Conservation (phyloP, 1,140 invertebrate species). For the Drosophila ironensis region DNA sequence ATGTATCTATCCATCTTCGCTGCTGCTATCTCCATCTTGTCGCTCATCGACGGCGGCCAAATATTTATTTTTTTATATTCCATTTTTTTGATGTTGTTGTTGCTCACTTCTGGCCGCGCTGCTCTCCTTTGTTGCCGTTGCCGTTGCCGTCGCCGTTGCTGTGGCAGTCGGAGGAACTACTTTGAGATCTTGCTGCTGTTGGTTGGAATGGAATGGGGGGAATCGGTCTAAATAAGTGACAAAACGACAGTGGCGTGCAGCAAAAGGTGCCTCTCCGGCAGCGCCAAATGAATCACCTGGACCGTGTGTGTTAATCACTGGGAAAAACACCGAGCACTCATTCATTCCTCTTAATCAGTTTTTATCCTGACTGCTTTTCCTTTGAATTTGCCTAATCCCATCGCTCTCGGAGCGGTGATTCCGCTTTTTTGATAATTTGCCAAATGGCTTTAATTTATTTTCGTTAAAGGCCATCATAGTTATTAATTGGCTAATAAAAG, state of each 20-base stretch:
- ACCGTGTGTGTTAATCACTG: background rate
- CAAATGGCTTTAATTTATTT: slow-evolving; percentile 31
- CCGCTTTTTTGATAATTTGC: slow-evolving; percentile 22
- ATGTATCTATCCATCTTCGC: slow-evolving; percentile 52
- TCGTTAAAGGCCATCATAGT: slow-evolving; percentile 14
- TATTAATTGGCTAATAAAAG: slow-evolving; percentile 48
- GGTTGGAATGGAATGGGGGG: slow-evolving; percentile 41
- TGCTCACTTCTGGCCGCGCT: too few species aligned
- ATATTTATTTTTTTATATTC: slow-evolving; percentile 60
- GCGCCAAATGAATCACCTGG: slow-evolving; percentile 15
- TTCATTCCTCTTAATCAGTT: background rate
- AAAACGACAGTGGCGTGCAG: slow-evolving; percentile 42
- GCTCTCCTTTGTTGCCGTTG: slow-evolving; percentile 6
- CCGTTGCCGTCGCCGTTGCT: slow-evolving; percentile 27
- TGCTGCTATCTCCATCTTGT: slow-evolving; percentile 37
- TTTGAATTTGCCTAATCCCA: slow-evolving; percentile 21
- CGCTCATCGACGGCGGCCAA: slow-evolving; percentile 60
- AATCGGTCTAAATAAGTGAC: slow-evolving; percentile 53
- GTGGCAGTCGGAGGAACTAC: slow-evolving; percentile 64
- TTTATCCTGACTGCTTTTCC: background rate
- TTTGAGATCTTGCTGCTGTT: slow-evolving; percentile 47
- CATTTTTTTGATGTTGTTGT: too few species aligned
- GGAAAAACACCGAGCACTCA: background rate
- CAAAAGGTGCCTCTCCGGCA: slow-evolving; percentile 6
- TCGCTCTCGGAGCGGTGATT: slow-evolving; percentile 6